These are phyloP conservation scores for Sesia apiformis DNA, from an alignment of 2,888 invertebrate species.

Conservation along the genomic window DNA sequence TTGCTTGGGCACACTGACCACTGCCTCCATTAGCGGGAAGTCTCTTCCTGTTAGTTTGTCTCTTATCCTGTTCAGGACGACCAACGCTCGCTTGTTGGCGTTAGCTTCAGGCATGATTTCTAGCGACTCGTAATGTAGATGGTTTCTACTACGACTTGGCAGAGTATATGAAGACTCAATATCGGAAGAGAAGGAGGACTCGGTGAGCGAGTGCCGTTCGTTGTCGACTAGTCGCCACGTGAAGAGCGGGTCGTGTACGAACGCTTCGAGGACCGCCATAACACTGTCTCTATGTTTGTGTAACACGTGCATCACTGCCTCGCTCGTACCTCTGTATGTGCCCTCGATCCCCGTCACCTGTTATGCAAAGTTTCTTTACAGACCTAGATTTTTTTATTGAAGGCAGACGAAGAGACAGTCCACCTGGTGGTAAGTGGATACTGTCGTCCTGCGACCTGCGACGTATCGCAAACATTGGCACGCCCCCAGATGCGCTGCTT, in stretches of 20 bases:
- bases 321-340: slow-evolving; percentile 95
- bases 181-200: slow-evolving; percentile 57
- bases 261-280: slow-evolving; percentile 98
- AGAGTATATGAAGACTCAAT: slow-evolving; percentile 52
- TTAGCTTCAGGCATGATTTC: slow-evolving; percentile 80
- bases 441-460: background rate
- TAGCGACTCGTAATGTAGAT: slow-evolving; percentile 51
- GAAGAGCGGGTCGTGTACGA: slow-evolving; percentile 97
- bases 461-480: background rate
- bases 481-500: no score
- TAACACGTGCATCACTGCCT: slow-evolving; percentile 95
- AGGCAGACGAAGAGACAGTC: background rate
- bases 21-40: slow-evolving; percentile 83
- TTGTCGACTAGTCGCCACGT: slow-evolving; percentile 89
- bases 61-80: slow-evolving; percentile 92
- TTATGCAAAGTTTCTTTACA: background rate
- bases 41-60: slow-evolving; percentile 96
- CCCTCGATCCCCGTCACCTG: slow-evolving; percentile 97
- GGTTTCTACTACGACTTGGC: slow-evolving; percentile 54
- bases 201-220: slow-evolving; percentile 51
- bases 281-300: slow-evolving; percentile 96
- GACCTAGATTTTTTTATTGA: background rate
- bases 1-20: slow-evolving; percentile 88
- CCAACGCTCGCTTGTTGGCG: slow-evolving; percentile 92
- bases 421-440: background rate